Conservation (phyloP, 2,113 vertebrate species). For the Hiodon tergisus region DNA sequence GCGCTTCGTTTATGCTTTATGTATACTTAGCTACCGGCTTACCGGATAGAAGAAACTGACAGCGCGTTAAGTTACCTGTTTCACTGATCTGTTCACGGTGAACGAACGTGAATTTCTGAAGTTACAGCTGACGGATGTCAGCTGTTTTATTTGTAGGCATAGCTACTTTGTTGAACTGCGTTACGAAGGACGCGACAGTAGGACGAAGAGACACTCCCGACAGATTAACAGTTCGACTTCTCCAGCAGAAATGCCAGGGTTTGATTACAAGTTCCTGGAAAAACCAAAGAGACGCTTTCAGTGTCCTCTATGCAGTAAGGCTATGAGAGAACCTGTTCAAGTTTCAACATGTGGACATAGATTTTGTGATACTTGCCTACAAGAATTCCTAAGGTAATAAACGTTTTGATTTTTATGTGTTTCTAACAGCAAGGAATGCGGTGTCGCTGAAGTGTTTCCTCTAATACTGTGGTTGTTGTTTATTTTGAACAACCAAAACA, state of each 20-base stretch:
- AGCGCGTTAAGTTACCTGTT: background rate
- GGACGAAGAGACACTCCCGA: background rate
- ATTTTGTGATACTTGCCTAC: slow-evolving; percentile 79
- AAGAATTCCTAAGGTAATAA: slow-evolving; percentile 76
- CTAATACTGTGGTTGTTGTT: background rate
- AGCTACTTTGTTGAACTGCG: background rate
- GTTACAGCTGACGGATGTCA: slow-evolving; percentile 8
- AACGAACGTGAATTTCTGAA: background rate
- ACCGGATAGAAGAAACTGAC: background rate
- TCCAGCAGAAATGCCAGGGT: slow-evolving; percentile 80
- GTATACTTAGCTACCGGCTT: too few species aligned
- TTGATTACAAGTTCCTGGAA: slow-evolving; percentile 97
- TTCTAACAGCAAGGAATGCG: background rate
- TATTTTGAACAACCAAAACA: background rate
- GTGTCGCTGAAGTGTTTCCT: background rate
- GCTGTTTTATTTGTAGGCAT: background rate
- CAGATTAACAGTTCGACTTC: background rate
- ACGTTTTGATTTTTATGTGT: background rate
- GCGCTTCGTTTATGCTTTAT: too few species aligned
- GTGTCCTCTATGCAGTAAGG: slow-evolving; percentile 91
- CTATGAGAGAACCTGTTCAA: slow-evolving; percentile 94
- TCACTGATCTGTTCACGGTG: background rate
- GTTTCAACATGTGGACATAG: slow-evolving; percentile 96
- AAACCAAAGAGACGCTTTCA: slow-evolving; percentile 89
- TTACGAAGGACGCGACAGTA: background rate